These are phyloP conservation scores for Synanthedon vespiformis DNA, from an alignment of 2,888 invertebrate species.

Conservation along the genomic window DNA sequence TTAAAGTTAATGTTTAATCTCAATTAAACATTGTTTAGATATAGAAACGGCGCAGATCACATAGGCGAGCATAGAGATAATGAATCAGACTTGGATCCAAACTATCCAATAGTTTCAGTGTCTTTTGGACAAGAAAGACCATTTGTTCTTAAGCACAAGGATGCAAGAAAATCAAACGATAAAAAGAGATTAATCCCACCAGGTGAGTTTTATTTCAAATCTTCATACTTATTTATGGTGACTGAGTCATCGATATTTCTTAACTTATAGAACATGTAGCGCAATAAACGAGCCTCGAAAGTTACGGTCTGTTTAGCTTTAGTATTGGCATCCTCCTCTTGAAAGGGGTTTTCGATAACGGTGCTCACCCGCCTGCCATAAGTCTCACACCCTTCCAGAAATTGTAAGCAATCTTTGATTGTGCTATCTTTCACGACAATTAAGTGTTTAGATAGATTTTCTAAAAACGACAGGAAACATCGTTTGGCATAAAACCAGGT, in stretches of 20 bases:
- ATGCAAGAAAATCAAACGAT: conserved; percentile 60
- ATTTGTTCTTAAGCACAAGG: conserved; percentile 74
- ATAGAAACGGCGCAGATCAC: conserved; percentile 75
- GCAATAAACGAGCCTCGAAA: conserved; percentile 87
- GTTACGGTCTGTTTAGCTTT: conserved; percentile 91
- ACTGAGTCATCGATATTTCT: conserved; percentile 68
- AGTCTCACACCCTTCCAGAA: conserved; percentile 90
- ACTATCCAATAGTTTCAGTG: conserved; percentile 75
- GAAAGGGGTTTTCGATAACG: conserved; percentile 83
- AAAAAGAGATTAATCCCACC: conserved; percentile 49
- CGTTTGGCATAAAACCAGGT: conserved; percentile 99
- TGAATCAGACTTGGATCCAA: conserved; percentile 74
- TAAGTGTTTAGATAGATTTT: conserved; percentile 91
- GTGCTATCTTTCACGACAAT: conserved; percentile 89
- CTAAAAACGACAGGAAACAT: conserved; percentile 92
- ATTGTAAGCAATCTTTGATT: conserved; percentile 87
- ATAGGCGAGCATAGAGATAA: conserved; percentile 81
- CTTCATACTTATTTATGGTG: conserved; percentile 65
- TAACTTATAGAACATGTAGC: conserved; percentile 81
- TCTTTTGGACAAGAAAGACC: conserved; percentile 75
- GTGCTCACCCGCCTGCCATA: conserved; percentile 88
- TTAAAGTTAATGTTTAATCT: background rate
- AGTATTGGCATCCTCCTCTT: conserved; percentile 75
- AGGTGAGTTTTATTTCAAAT: conserved; percentile 61
- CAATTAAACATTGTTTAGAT: conserved; percentile 45